Base-by-base conservation (phyloP, 2,888 invertebrate genomes). In the Diadegma fenestrale region DNA sequence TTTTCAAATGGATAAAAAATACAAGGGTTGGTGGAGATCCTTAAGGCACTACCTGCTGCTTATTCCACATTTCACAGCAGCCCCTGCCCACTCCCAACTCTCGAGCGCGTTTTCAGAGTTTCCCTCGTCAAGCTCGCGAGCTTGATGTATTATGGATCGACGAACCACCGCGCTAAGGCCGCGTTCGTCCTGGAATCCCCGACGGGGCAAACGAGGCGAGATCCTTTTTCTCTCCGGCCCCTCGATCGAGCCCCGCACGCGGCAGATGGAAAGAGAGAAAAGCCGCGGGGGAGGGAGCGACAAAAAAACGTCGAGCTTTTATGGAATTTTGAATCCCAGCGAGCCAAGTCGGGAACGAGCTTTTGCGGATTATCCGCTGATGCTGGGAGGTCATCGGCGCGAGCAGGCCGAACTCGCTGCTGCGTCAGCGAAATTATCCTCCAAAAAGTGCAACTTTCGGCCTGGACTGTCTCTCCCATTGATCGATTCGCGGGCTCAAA, bases 351-450 rank as follows among this genome's bases (percentile, higher is more conserved):
- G 37, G 37, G 54, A 54, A 22, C 54, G 2, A 54, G 17, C 19
- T 48, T 51, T 51, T n/a, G 51, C 48, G 7, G 71, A 72, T 72
- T 72, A 72, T 72, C 71, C 71, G 37, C 33, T 19, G 51, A 19
- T 37, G 22, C 33, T 19, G 51, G 19, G 12, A 54, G 33, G 22
- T 37, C 37, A 30, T 72, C 54, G 26, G 37, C 37, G 19, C 6
- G 22, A 54, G 41, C n/a, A n/a, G n/a, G n/a, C 19, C 64, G 0
- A 64, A 41, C 37, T 37, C 10, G 19, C 12, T 26, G 54, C 26
- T 26, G 54, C 26, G 26, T 58, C 54, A 58, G 14, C 26, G 2
- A 22, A 26, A 5, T 58, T 12, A 26, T 10, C 8, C 37, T 37
- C 37, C 37, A 37, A 10, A 37, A 37, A 37, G 37, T 37, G 10